Evolutionary conservation across 2,888 invertebrate species (phyloP).

Genomic region (Scaptomyza polygonia): DNA sequence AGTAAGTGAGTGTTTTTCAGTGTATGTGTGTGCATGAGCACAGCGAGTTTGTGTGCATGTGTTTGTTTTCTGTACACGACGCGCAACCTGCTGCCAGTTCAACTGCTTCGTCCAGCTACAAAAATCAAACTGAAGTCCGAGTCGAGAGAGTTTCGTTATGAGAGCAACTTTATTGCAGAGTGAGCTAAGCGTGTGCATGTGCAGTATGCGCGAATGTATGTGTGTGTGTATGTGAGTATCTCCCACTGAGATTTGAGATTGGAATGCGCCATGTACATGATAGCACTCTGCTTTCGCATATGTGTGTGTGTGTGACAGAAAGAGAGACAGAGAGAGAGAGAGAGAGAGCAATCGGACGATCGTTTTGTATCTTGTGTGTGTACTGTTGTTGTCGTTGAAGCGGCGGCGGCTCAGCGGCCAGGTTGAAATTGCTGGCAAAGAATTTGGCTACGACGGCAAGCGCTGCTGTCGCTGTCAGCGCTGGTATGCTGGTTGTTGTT

Average conservation of each 20-base stretch:
- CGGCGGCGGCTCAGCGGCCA: constrained; percentile 54
- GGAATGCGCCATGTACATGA: constrained; percentile 77
- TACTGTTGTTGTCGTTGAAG: constrained; percentile 27
- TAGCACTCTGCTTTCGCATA: constrained; percentile 39
- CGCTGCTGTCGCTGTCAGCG: constrained; percentile 31
- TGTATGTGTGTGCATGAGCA: constrained; percentile 30
- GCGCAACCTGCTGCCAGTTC: constrained; percentile 64
- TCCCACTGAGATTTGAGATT: constrained; percentile 80
- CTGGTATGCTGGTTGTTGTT: constrained; percentile 47
- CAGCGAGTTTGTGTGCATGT: constrained; percentile 20
- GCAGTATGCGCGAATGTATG: not conserved
- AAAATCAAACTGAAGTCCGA: constrained; percentile 79
- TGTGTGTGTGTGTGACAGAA: constrained; percentile 15
- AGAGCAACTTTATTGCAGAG: constrained; percentile 54
- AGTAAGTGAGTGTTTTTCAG: constrained; percentile 26
- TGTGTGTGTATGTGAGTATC: constrained; percentile 45
- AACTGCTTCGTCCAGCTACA: constrained; percentile 81
- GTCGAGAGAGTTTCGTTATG: constrained; percentile 54
- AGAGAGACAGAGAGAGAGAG: constrained; percentile 34
- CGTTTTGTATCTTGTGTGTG: constrained; percentile 54
- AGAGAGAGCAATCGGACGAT: constrained; percentile 44
- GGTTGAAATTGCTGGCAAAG: constrained; percentile 65
- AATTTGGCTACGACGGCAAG: constrained; percentile 58
- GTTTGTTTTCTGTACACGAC: constrained; percentile 41
- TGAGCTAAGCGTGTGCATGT: constrained; percentile 19